Evolutionary conservation across 2,888 invertebrate genomes (phyloP).

Genomic region (Disparrhopalites patrizii): DNA sequence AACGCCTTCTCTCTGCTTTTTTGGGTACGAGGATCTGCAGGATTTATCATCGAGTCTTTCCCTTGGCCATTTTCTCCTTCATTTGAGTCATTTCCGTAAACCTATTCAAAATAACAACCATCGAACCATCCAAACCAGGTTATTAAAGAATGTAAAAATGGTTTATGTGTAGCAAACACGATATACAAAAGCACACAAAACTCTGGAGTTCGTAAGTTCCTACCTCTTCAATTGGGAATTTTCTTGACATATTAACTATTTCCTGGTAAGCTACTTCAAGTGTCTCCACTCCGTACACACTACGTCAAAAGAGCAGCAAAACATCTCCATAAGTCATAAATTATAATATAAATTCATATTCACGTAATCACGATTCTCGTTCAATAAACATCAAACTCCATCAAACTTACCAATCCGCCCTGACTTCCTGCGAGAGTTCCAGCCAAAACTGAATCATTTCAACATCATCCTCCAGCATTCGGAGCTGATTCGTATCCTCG

Average conservation of each 20-base stretch:
- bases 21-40: too few relatives aligned
- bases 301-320: neutral
- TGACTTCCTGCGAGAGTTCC: neutral
- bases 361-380: neutral
- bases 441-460: conserved; percentile 1
- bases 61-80: too few relatives aligned
- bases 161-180: too few relatives aligned
- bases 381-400: neutral
- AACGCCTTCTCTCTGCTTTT: too few relatives aligned
- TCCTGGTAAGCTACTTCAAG: neutral
- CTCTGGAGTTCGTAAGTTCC: neutral
- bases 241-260: neutral
- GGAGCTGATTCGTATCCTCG: neutral
- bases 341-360: neutral
- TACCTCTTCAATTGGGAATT: neutral
- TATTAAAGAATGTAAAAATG: too few relatives aligned
- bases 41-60: too few relatives aligned
- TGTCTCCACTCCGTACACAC: neutral
- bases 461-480: neutral
- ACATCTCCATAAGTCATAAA: neutral
- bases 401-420: neutral
- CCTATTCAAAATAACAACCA: too few relatives aligned
- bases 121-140: too few relatives aligned
- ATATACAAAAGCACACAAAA: too few relatives aligned
- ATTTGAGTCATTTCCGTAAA: too few relatives aligned